Evolutionary conservation across 2,888 invertebrate genomes (phyloP).

Genomic region (Zaprionus bogoriensis): DNA sequence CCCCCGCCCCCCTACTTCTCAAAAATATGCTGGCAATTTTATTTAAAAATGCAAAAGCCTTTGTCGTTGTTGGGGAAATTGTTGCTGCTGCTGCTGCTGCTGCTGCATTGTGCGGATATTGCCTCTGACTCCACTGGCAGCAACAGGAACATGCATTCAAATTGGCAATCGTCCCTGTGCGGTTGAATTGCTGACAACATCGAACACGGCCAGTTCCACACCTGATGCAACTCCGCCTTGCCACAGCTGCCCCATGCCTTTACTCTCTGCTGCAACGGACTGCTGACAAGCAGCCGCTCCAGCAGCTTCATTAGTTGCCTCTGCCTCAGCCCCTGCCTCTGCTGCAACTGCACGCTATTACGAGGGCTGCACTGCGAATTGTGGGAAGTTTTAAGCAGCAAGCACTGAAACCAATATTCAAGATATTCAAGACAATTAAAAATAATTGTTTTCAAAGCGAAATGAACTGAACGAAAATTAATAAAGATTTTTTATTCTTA

Average conservation of each 20-base stretch:
- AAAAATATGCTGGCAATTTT: constrained; percentile 39
- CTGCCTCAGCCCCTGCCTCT: constrained; percentile 1
- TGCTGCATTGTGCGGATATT: constrained; percentile 24
- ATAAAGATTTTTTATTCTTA: too few relatives aligned
- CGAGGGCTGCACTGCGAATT: constrained; percentile 22
- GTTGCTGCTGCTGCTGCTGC: constrained; percentile 15
- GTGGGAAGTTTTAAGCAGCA: constrained; percentile 13
- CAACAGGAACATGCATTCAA: constrained; percentile 52
- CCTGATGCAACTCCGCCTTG: constrained; percentile 26
- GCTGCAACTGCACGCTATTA: constrained; percentile 20
- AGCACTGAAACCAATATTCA: constrained; percentile 3
- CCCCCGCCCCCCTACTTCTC: neutral
- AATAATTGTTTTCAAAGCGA: too few relatives aligned
- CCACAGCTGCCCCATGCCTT: neutral
- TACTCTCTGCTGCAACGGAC: neutral
- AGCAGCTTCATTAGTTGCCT: constrained; percentile 49
- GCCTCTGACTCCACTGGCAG: constrained; percentile 45
- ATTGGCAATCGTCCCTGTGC: constrained; percentile 71
- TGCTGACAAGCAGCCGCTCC: constrained; percentile 25
- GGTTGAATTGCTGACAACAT: constrained; percentile 68
- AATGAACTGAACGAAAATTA: too few relatives aligned
- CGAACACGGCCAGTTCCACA: constrained; percentile 42
- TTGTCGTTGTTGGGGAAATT: constrained; percentile 31
- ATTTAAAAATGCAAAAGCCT: constrained; percentile 64
- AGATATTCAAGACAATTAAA: neutral